These are phyloP conservation scores for Columba janthina DNA, from an alignment of 2,113 vertebrate genomes.

Conservation along the genomic window DNA sequence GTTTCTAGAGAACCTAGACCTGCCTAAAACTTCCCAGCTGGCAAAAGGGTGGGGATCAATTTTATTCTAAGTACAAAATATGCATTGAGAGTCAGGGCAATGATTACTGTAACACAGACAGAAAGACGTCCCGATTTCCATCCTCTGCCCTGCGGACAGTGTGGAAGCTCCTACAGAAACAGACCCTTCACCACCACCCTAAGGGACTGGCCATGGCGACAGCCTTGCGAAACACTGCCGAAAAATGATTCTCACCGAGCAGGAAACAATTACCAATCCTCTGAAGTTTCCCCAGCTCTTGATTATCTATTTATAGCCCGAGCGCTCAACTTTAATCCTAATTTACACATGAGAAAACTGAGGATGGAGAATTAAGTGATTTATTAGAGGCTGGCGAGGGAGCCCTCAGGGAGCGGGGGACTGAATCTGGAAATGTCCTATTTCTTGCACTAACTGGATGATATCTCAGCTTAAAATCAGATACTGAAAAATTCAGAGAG, in stretches of 20 bases:
- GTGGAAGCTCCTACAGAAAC: background rate
- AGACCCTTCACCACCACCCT: background rate
- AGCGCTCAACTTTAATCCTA: background rate
- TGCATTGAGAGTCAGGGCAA: background rate
- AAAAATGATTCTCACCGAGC: background rate
- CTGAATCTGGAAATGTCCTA: background rate
- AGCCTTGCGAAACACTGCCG: background rate
- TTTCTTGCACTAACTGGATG: background rate
- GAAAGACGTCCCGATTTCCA: background rate
- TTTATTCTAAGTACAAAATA: background rate
- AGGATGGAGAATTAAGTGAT: constrained; percentile 14
- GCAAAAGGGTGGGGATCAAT: background rate
- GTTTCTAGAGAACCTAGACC: background rate
- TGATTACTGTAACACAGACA: background rate
- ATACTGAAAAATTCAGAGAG: background rate
- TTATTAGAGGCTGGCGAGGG: background rate
- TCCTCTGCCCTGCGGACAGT: background rate
- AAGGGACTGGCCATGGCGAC: background rate
- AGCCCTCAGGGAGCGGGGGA: background rate
- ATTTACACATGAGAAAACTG: constrained; percentile 23
- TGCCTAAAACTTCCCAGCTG: background rate
- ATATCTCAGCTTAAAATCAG: constrained; percentile 28
- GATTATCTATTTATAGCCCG: background rate
- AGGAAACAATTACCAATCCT: background rate
- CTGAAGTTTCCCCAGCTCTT: background rate